Evolutionary conservation across 23 tunicate species (phyloP).

Genomic region (Corella eumyota): DNA sequence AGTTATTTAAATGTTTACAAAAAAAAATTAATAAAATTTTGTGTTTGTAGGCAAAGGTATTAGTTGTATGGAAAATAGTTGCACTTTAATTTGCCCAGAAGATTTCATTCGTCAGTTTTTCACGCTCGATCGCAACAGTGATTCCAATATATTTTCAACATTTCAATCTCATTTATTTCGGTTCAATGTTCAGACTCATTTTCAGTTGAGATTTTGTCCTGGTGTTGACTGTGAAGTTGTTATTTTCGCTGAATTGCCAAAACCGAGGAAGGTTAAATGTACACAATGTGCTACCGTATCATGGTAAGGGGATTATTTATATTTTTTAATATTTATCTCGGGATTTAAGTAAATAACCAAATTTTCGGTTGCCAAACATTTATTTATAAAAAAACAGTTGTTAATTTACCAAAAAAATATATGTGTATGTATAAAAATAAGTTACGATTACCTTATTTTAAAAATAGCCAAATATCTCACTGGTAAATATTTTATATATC

Average conservation of each 20-base stretch:
- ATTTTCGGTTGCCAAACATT: too few relatives aligned
- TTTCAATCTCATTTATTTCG: constrained; percentile 14
- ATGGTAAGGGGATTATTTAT: constrained; percentile 27
- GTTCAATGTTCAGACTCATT: constrained; percentile 45
- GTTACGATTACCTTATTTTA: too few relatives aligned
- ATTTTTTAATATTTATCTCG: too few relatives aligned
- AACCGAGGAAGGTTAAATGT: constrained; percentile 64
- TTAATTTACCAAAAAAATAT: too few relatives aligned
- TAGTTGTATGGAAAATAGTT: constrained; percentile 61
- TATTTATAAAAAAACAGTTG: too few relatives aligned
- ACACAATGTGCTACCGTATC: constrained; percentile 25
- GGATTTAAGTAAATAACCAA: too few relatives aligned
- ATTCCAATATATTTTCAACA: neutral
- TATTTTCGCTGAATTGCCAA: constrained; percentile 46
- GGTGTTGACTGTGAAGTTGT: constrained; percentile 71
- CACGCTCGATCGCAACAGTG: neutral
- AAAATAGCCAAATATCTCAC: too few relatives aligned
- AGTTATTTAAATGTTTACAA: neutral
- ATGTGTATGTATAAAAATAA: too few relatives aligned
- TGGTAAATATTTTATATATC: too few relatives aligned
- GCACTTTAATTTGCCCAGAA: constrained; percentile 45
- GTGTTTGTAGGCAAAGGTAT: constrained; percentile 27
- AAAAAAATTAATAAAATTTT: neutral
- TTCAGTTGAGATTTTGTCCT: constrained; percentile 77
- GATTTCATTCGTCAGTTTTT: constrained; percentile 51